Base-by-base conservation (phyloP, 2,113 vertebrate species). In the Tupaia tana region DNA sequence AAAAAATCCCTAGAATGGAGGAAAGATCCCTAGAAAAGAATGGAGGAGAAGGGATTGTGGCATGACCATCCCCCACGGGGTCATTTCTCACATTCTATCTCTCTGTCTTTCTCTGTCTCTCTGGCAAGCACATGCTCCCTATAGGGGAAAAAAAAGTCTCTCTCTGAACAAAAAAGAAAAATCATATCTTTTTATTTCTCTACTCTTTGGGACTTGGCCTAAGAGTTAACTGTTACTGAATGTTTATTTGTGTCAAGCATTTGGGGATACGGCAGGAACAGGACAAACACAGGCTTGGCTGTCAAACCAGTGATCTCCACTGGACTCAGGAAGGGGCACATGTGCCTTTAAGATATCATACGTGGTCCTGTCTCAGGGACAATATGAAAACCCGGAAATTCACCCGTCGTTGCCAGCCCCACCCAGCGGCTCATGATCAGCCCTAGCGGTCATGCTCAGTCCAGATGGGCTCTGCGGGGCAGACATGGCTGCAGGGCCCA, bases 381-480 rank as follows among this genome's bases (percentile, higher is more conserved):
- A 43, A 43, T 43, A 43, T 43, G 43, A 43, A 43, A 43, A 43
- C 43, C 43, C 43, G 6, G 43, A 43, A 43, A 43, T 43, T 27
- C 56, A 58, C 91, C 15, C 1, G 29, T 63, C 20, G 56, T 58
- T 3, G 34, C n/a, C 79, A 58, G 0, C 20, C 79, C 7, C 19
- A 1, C 43, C 34, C 69, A 0, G 14, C 0, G 8, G 54, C 6
- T 63, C 13, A 18, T 63, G 14, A 31, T 54, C 12, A 52, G 58
- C 11, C 1, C 4, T 1, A 6, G 1, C 73, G 20, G 4, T n/a
- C 0, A 1, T 0, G 9, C 77, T 58, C 2, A 73, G 69, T 54
- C n/a, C 34, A 3, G 9, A 2, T 12, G 31, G 59, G 56, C n/a
- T 66, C 19, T 11, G 0, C 7, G 0, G 0, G 64, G 59, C 24